Percentiles rank a stretch among this genome's conserved stretches.
Conservation (phyloP, 1,140 invertebrate genomes). For the Lithobius niger region DNA sequence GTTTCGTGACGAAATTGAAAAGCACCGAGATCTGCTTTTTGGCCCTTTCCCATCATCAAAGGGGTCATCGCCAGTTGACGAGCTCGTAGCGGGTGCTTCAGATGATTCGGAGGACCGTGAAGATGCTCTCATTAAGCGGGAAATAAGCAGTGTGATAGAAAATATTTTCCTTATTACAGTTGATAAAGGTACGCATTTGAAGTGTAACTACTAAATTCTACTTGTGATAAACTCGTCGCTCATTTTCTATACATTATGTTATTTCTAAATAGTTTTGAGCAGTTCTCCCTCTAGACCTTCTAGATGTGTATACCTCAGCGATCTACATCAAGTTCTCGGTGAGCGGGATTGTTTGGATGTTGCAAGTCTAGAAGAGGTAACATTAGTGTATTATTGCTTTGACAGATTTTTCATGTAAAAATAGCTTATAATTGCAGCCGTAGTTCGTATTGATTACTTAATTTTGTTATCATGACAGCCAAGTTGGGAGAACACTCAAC, state of each 20-base stretch:
- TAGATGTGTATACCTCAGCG: slow-evolving; percentile 18
- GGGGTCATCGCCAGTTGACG: slow-evolving; percentile 4
- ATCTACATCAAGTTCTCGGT: slow-evolving; percentile 14
- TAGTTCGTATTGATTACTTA: too few relatives aligned
- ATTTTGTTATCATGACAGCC: too few relatives aligned
- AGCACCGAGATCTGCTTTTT: neutral
- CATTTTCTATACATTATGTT: too few relatives aligned
- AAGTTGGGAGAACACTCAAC: too few relatives aligned
- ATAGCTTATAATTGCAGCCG: too few relatives aligned
- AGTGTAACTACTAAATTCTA: too few relatives aligned
- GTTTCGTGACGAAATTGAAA: slow-evolving; percentile 15
- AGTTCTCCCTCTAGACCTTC: slow-evolving; percentile 7
- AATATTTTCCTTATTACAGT: slow-evolving; percentile 52
- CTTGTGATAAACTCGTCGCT: too few relatives aligned
- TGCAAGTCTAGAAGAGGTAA: neutral
- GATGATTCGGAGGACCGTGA: slow-evolving; percentile 7
- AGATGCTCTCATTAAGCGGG: slow-evolving; percentile 10
- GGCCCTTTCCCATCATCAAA: slow-evolving; percentile 4
- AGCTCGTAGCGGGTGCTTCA: neutral
- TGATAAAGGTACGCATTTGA: slow-evolving; percentile 34
- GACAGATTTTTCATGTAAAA: too few relatives aligned
- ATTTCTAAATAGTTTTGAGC: neutral
- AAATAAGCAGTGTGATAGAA: slow-evolving; percentile 39
- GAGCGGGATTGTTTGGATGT: slow-evolving; percentile 35
- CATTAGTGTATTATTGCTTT: too few relatives aligned